Base-by-base conservation (phyloP, 2,797 vertebrate genomes). In the Tapirus indicus region DNA sequence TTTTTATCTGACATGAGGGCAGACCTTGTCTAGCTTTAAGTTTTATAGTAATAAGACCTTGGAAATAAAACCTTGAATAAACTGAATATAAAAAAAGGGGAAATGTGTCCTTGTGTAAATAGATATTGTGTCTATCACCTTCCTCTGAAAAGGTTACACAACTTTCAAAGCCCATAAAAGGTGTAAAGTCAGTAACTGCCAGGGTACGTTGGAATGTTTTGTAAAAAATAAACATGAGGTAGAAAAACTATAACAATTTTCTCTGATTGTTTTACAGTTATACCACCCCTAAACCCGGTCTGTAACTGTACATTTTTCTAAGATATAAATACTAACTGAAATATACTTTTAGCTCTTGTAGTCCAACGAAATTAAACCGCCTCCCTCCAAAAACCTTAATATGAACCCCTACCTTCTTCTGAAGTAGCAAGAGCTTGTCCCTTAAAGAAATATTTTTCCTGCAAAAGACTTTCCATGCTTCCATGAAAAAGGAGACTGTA, bases 101-200 rank as follows among this genome's bases (percentile, higher is more conserved):
- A 99, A 99, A 98, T 98, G 96, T 99, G 99, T 99, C 99, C 98
- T 99, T 99, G 99, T 98, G 97, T 99, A 98, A 99, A 98, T 77
- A 99, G 98, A 99, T 99, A 99, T 99, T 99, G 97, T 99, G 99
- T 99, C 99, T 99, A 99, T 98, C 98, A 99, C 98, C 98, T 99
- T 99, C 98, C 98, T 98, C 97, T 98, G 97, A 84, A 99, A 98
- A 98, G 97, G 98, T 98, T 99, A 97, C 98, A 98, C 98, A 98
- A 99, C 97, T 98, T 98, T 97, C 95, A 96, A 98, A 97, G 94
- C 97, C 92, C 69, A 94, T 91, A 99, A 98, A 98, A 99, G 98
- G 98, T 98, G 98, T 97, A 98, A 98, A 98, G 98, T 98, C 98
- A 98, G 88, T 97, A 98, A 98, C 97, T 18, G 74, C 97, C 95